Evolutionary conservation across 2,797 vertebrate species (phyloP).

Genomic region (Babyrousa celebensis): DNA sequence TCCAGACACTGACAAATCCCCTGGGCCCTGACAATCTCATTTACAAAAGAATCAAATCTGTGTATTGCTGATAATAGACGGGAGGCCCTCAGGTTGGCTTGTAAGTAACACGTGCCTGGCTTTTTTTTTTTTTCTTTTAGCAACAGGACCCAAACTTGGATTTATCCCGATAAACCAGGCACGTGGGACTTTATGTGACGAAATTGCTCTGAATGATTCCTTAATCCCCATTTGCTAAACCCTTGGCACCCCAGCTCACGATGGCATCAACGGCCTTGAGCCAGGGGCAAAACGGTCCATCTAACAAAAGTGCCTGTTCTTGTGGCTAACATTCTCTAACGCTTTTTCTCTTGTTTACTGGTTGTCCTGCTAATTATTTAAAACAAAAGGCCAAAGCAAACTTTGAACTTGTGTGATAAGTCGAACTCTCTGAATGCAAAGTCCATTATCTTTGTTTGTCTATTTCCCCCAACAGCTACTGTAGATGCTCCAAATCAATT

Average conservation of each 20-base stretch:
- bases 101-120: slow-evolving; percentile 29
- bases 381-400: slow-evolving; percentile 64
- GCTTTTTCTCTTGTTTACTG: background rate
- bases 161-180: slow-evolving; percentile 75
- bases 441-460: background rate
- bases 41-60: slow-evolving; percentile 84
- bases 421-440: background rate
- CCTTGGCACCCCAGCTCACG: background rate
- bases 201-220: slow-evolving; percentile 61
- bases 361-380: slow-evolving; percentile 46
- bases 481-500: background rate
- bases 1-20: slow-evolving; percentile 84
- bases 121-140: slow-evolving; percentile 75
- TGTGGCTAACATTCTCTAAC: background rate
- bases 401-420: background rate
- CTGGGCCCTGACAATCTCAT: slow-evolving; percentile 79
- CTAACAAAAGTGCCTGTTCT: background rate
- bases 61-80: slow-evolving; percentile 83
- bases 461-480: background rate
- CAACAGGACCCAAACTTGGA: slow-evolving; percentile 77
- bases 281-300: background rate
- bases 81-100: slow-evolving; percentile 72
- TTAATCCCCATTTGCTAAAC: slow-evolving; percentile 66
- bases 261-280: background rate
- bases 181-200: slow-evolving; percentile 69